A percentile compares a stretch with the other conserved stretches of the same genome.
These are phyloP conservation scores for Himalopsyche japonica DNA, from an alignment of 2,888 invertebrate genomes.

Conservation along the genomic window DNA sequence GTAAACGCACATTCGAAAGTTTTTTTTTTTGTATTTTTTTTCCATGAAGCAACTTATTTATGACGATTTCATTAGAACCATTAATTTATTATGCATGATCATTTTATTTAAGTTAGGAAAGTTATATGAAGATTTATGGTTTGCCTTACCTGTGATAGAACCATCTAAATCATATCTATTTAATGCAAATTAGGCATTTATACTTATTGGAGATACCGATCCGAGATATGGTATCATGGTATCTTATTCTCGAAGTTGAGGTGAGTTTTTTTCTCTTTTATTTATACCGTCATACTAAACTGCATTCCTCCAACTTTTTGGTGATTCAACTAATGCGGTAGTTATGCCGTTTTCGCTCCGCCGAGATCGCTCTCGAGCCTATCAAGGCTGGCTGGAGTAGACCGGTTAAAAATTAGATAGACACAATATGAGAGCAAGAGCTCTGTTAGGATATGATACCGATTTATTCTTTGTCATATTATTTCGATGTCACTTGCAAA, in stretches of 20 bases:
- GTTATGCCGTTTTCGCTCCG: not conserved
- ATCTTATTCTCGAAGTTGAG: not conserved
- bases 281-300: not conserved
- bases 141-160: not conserved
- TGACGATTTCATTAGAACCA: no score
- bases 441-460: not conserved
- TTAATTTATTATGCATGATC: no score
- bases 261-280: not conserved
- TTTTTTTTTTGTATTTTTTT: no score
- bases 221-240: constrained; percentile 1
- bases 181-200: not conserved
- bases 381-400: not conserved
- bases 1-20: no score
- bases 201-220: not conserved
- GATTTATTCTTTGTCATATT: not conserved
- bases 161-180: not conserved
- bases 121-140: not conserved
- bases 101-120: no score
- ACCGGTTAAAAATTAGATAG: not conserved
- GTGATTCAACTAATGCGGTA: not conserved
- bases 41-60: no score
- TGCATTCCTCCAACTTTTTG: not conserved
- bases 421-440: not conserved
- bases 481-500: not conserved
- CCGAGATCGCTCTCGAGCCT: not conserved